A percentile compares a stretch with the other conserved stretches of the same genome.
Evolutionary conservation across 30 jellyfish, hydroid and myxozoan species (phyloP).

Genomic region (Sanderia malayensis): DNA sequence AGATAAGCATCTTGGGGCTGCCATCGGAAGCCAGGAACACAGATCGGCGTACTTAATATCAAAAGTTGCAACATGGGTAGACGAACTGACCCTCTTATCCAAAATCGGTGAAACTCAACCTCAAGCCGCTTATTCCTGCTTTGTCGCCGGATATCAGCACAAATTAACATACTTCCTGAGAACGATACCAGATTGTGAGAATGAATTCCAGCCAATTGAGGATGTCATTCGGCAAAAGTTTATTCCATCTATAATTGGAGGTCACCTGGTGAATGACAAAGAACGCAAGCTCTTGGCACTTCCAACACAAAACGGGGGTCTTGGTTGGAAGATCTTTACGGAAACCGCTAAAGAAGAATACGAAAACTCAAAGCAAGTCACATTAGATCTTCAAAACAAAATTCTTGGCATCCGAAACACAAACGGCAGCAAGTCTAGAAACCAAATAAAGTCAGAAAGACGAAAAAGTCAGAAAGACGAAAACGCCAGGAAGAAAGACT

Average conservation of each 20-base stretch:
- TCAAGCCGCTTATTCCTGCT: neutral
- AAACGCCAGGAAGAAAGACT: neutral
- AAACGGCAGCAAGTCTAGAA: neutral
- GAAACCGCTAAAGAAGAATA: conserved; percentile 1
- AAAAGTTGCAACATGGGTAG: neutral
- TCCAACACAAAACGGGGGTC: neutral
- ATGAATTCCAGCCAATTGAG: conserved; percentile 2
- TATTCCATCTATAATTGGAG: conserved; percentile 18
- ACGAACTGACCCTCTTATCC: neutral
- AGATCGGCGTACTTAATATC: neutral
- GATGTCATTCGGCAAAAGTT: conserved; percentile 8
- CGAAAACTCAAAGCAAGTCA: conserved; percentile 13
- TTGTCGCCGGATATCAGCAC: conserved; percentile 1
- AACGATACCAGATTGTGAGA: conserved; percentile 1
- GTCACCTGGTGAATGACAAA: conserved; percentile 3
- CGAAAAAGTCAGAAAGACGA: neutral
- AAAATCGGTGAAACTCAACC: neutral
- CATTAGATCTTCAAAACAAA: conserved; percentile 9
- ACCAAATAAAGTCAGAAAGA: conserved; percentile 1
- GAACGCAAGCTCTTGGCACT: neutral
- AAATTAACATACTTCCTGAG: neutral
- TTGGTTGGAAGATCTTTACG: neutral
- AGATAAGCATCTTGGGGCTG: neutral
- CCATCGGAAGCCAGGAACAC: conserved; percentile 1
- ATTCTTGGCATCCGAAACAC: neutral